These are phyloP conservation scores for Sporophila hypoxantha DNA, from an alignment of 2,113 vertebrate genomes.

Conservation along the genomic window DNA sequence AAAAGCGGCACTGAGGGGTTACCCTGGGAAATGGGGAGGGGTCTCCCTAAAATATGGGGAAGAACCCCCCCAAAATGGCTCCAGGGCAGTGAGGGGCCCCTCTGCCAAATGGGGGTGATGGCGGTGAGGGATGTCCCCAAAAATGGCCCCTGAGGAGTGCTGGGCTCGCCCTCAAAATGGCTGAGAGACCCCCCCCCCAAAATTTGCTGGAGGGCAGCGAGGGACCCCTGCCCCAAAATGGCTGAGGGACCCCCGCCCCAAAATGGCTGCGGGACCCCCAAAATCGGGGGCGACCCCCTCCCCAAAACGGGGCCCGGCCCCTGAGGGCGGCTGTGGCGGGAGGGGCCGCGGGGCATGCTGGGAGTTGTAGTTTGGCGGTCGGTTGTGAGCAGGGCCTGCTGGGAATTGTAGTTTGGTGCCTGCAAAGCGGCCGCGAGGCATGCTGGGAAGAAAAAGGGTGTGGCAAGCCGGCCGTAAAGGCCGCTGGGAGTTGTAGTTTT, in stretches of 20 bases:
- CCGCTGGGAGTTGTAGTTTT: background rate
- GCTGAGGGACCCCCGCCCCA: background rate
- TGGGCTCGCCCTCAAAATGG: background rate
- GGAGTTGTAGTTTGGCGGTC: background rate
- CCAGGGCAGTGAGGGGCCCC: background rate
- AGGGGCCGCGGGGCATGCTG: background rate
- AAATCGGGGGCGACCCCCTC: background rate
- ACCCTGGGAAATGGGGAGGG: no score
- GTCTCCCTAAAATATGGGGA: no score
- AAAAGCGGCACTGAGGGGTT: background rate
- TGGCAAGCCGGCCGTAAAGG: rapidly evolving
- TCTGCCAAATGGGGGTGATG: background rate
- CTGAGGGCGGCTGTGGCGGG: background rate
- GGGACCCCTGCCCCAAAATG: background rate
- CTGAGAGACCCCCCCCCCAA: no score
- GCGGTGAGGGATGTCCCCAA: no score
- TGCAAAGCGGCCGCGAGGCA: no score
- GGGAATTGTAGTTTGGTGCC: rapidly evolving
- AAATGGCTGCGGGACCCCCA: no score
- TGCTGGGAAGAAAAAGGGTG: background rate
- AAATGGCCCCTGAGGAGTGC: background rate
- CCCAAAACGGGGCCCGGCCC: background rate
- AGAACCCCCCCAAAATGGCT: background rate
- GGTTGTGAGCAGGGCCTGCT: background rate
- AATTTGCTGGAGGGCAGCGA: no score